These are phyloP conservation scores for Dicyrtoma fusca DNA, from an alignment of 2,888 invertebrate genomes.

Conservation along the genomic window DNA sequence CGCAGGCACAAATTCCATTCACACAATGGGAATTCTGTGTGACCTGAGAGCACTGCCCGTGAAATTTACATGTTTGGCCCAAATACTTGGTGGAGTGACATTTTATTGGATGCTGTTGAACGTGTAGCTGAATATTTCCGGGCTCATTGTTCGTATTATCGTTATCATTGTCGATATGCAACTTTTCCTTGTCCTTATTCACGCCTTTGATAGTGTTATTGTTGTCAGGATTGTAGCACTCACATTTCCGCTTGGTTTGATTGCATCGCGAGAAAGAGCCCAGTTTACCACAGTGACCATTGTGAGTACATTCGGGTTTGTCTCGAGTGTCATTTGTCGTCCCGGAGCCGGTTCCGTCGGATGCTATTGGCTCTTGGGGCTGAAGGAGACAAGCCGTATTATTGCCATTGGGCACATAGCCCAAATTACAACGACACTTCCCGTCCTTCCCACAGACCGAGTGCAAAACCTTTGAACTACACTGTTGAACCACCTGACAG, in stretches of 20 bases:
- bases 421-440: slow-evolving; percentile 47
- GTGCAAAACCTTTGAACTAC: slow-evolving; percentile 45
- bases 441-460: slow-evolving; percentile 48
- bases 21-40: slow-evolving; percentile 48
- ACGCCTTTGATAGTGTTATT: slow-evolving; percentile 16
- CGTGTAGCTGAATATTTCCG: no score
- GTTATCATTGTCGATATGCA: background rate
- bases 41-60: slow-evolving; percentile 46
- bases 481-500: slow-evolving; percentile 53
- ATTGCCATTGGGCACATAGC: slow-evolving; percentile 45
- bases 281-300: slow-evolving; percentile 43
- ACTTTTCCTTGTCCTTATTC: background rate
- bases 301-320: slow-evolving; percentile 42
- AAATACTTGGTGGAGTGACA: slow-evolving; percentile 48
- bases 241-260: slow-evolving; percentile 43
- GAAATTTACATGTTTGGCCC: slow-evolving; percentile 50
- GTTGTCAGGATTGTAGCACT: slow-evolving; percentile 45
- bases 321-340: background rate
- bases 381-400: slow-evolving; percentile 43
- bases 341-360: background rate
- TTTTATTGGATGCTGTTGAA: slow-evolving; percentile 31
- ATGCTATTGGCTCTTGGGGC: background rate
- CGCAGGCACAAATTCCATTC: slow-evolving; percentile 49
- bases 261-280: slow-evolving; percentile 51
- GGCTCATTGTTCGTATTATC: background rate